Evolutionary conservation across 2,113 vertebrate genomes (phyloP), one percentile per base, ranked within the genome.

Genomic region (Numida meleagris): DNA sequence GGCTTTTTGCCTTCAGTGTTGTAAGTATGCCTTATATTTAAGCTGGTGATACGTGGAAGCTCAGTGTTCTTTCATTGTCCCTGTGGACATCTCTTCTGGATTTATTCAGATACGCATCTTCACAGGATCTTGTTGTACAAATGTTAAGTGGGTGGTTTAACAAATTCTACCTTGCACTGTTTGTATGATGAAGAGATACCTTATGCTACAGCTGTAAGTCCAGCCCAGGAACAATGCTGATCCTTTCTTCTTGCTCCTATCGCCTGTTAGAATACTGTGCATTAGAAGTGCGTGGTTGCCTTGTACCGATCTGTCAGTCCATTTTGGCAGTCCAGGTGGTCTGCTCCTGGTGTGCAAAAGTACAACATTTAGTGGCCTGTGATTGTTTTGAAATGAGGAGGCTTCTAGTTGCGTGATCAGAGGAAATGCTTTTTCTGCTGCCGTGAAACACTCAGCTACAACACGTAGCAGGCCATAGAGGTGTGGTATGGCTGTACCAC

Each of bases 401-500:
- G 31, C 19, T 79, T 62, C 66, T 31, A 46, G 42, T 51, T 24
- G 7, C 4, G 4, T 0, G 4, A 58, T 23, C 19, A 45, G 25
- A 34, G 11, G 29, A 27, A 12, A 16, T 71, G 24, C 4, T 31
- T 80, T 70, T 24, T 58, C 10, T 5, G 2, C 33, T 46, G 20
- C n/a, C 33, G 14, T 46, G 24, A n/a, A n/a, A n/a, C n/a, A n/a
- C n/a, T n/a, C n/a, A n/a, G n/a, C n/a, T n/a, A n/a, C n/a, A n/a
- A n/a, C n/a, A n/a, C n/a, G 7, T 21, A 48, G 82, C 50, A 76
- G 43, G 27, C 33, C 9, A 7, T 31, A 31, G 27, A 70, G 33
- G 16, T 0, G 1, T 31, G 18, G 19, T 40, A 5, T 33, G 20
- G 25, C 42, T 62, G 1, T 51, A 4, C 14, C 15, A 27, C 23